Evolutionary conservation across 2,113 vertebrate genomes (phyloP).

Genomic region (Lipotes vexillifer): DNA sequence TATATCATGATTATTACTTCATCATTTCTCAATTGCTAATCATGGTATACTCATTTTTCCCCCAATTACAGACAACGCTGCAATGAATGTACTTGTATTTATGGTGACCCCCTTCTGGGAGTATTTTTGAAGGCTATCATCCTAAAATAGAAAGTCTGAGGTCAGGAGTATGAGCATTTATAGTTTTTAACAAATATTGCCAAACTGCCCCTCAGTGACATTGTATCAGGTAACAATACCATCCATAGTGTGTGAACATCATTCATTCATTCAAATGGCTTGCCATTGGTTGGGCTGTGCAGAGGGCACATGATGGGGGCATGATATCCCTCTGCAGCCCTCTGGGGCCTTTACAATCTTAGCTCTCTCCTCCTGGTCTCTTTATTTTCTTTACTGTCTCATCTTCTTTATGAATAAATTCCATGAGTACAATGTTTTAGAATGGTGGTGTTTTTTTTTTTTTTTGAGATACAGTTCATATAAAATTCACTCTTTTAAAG

Average conservation of each 20-base stretch:
- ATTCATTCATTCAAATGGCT: neutral
- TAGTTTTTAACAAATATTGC: neutral
- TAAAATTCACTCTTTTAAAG: neutral
- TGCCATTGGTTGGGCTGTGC: neutral
- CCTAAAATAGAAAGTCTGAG: neutral
- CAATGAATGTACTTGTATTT: neutral
- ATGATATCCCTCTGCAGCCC: accelerated
- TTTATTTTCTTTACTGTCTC: neutral
- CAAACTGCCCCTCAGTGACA: neutral
- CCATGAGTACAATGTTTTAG: neutral
- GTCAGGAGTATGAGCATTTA: neutral
- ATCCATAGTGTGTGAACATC: accelerated
- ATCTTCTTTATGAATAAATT: neutral
- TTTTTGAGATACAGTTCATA: neutral
- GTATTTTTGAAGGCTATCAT: neutral
- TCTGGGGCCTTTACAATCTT: neutral
- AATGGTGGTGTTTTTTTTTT: neutral
- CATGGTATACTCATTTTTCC: neutral
- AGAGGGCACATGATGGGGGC: neutral
- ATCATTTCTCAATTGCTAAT: neutral
- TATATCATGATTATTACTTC: neutral
- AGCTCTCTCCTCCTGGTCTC: neutral
- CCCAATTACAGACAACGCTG: neutral
- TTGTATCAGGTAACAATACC: neutral
- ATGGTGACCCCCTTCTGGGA: neutral